Evolutionary conservation across 2,888 invertebrate species (phyloP).

Genomic region (Drosophila neonasuta): DNA sequence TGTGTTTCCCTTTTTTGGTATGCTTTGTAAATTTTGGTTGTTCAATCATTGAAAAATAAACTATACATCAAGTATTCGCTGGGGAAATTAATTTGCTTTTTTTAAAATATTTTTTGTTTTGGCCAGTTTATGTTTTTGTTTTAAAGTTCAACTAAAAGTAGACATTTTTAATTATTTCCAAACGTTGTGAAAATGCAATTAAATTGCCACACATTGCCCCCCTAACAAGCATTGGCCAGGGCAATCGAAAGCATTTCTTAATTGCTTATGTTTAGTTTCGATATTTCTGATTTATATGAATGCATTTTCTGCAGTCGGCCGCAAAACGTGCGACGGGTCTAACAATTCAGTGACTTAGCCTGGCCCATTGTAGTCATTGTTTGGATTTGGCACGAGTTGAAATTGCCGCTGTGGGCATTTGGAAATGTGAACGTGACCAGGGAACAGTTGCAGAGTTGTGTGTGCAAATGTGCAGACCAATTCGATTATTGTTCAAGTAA

Average conservation of each 20-base stretch:
- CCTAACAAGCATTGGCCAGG: not conserved
- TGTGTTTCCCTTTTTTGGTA: constrained; percentile 25
- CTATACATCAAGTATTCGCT: constrained; percentile 31
- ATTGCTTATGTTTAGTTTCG: constrained; percentile 51
- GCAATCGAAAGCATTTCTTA: constrained; percentile 40
- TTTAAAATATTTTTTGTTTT: not conserved
- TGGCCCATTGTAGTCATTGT: constrained; percentile 27
- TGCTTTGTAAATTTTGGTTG: constrained; percentile 40
- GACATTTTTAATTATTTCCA: constrained; percentile 27
- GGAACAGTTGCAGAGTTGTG: constrained; percentile 9
- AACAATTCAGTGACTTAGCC: constrained; percentile 26
- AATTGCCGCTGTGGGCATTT: constrained; percentile 23
- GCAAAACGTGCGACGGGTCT: constrained; percentile 27
- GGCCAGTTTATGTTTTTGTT: constrained; percentile 4
- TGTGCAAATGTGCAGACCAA: constrained; percentile 23
- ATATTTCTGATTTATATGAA: constrained; percentile 42
- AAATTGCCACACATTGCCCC: constrained; percentile 9
- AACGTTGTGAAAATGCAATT: constrained; percentile 46
- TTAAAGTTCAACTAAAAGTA: constrained; percentile 9
- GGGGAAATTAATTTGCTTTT: constrained; percentile 14
- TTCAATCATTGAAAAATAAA: constrained; percentile 25
- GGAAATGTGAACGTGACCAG: constrained; percentile 48
- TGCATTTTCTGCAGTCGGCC: constrained; percentile 28
- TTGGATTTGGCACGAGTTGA: constrained; percentile 37
- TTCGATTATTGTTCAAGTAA: constrained; percentile 45